These are phyloP conservation scores for Pasiphila rectangulata DNA, from an alignment of 2,888 invertebrate species.

Conservation along the genomic window DNA sequence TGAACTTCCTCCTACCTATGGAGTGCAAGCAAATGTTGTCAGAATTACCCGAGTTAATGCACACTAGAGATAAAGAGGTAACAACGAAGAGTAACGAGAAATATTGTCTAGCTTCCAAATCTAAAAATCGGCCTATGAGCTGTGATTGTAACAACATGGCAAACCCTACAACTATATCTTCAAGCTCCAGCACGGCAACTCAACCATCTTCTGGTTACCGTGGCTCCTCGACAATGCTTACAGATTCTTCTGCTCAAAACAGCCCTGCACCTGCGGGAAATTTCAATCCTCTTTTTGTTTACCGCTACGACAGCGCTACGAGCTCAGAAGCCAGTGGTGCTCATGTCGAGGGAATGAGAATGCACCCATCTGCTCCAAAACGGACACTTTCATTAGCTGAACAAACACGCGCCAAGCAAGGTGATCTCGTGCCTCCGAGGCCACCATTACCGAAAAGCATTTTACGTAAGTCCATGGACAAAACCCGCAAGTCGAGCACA, in stretches of 20 bases:
- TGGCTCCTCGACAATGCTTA: constrained; percentile 90
- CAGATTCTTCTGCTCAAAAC: constrained; percentile 87
- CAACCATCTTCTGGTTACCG: constrained; percentile 93
- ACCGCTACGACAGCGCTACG: constrained; percentile 89
- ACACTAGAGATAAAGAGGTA: constrained; percentile 79
- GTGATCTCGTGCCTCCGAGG: constrained; percentile 83
- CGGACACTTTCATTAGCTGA: constrained; percentile 84
- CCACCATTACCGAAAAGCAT: constrained; percentile 88
- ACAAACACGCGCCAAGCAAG: constrained; percentile 68
- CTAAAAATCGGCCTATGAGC: constrained; percentile 81
- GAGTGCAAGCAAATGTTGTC: constrained; percentile 90
- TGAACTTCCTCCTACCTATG: constrained; percentile 91
- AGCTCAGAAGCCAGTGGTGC: constrained; percentile 87
- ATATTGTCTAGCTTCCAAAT: constrained; percentile 74
- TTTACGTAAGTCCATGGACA: constrained; percentile 83
- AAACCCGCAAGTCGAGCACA: constrained; percentile 73
- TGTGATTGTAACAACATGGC: constrained; percentile 81
- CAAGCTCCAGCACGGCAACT: constrained; percentile 86
- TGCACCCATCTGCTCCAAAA: constrained; percentile 83
- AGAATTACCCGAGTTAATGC: constrained; percentile 89
- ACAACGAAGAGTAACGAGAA: constrained; percentile 59
- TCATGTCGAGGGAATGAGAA: constrained; percentile 73
- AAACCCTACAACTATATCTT: constrained; percentile 81
- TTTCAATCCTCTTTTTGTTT: constrained; percentile 88
- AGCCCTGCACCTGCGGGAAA: constrained; percentile 82